Base-by-base conservation (phyloP, 1,140 invertebrate genomes). In the Drusus annulatus region DNA sequence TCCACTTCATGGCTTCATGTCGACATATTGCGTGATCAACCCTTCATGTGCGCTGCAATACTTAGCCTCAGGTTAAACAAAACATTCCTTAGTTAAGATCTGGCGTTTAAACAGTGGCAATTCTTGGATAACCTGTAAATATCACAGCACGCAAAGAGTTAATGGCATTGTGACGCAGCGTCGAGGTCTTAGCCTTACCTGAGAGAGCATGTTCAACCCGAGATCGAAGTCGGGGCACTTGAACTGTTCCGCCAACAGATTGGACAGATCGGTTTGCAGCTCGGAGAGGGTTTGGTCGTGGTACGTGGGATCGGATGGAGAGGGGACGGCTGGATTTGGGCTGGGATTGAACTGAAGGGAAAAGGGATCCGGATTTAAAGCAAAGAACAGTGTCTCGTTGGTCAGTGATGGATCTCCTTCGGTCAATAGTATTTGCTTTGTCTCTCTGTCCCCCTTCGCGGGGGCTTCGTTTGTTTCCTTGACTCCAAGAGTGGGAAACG, bases 211-310 rank as follows among this genome's bases (percentile, higher is more conserved):
- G 25, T 76, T 74, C 74, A 68, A 56, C 15, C 74, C 77, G 58
- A 81, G 75, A 79, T 81, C 80, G 80, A 79, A 81, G 76, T 79
- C 80, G 19, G 79, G 77, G 45, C 77, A 79, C 51, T 80, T 80
- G 78, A 83, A 76, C 58, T 74, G 75, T 69, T 83, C 77, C n/a
- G 73, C 79, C 77, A 80, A 81, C 17, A 80, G 71, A 51, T 80
- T 78, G n/a, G 79, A 79, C 16, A 79, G 77, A 17, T 83, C 82
- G 31, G 79, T 50, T 36, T 36, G 79, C 6, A 65, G 56, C 19
- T 65, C 51, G 23, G 28, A n/a, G 50, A 83, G 68, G 73, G 77
- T 71, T 21, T 80, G 75, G 65, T 31, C 65, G n/a, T 51, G 7
- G 16, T 69, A 80, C n/a, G 15, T 16, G 17, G 79, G 31, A 69